These are phyloP conservation scores for Chelonoidis abingdonii DNA, from an alignment of 2,113 vertebrate genomes.

Conservation along the genomic window DNA sequence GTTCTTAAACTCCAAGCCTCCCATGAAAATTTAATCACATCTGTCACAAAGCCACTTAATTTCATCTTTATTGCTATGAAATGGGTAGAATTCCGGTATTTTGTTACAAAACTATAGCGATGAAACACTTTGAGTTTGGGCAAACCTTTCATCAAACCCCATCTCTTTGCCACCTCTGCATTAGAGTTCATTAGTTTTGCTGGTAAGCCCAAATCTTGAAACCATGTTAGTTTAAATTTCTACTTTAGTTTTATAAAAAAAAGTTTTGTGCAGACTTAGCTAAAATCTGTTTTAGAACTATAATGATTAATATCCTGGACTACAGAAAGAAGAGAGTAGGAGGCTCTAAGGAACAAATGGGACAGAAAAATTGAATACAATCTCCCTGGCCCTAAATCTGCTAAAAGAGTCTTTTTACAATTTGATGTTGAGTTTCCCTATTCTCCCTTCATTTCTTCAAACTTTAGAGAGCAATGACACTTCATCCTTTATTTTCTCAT, in stretches of 20 bases:
- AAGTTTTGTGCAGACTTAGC: constrained; percentile 63
- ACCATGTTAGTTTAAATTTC: constrained; percentile 36
- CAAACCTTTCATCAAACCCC: neutral
- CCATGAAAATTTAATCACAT: neutral
- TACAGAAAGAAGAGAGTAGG: constrained; percentile 35
- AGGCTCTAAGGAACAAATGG: constrained; percentile 53
- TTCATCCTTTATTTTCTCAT: constrained; percentile 41
- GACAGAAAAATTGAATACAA: neutral
- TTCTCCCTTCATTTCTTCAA: constrained; percentile 19
- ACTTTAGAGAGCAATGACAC: constrained; percentile 8
- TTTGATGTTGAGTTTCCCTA: constrained; percentile 16
- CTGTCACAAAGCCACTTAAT: neutral
- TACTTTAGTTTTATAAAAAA: constrained; percentile 49
- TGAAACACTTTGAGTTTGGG: neutral
- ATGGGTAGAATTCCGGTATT: neutral
- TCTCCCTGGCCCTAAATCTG: constrained; percentile 35
- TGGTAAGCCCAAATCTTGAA: constrained; percentile 4
- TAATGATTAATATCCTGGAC: constrained; percentile 63
- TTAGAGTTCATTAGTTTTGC: neutral
- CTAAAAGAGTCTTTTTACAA: constrained; percentile 56
- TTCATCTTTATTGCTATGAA: neutral
- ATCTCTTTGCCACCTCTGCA: neutral
- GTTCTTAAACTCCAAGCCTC: neutral
- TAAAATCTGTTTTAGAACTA: constrained; percentile 54
- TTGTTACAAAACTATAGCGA: neutral